Percentiles rank a stretch among this genome's conserved stretches.
Conservation (phyloP, 2,797 vertebrate species). For the Anabacerthia variegaticeps region DNA sequence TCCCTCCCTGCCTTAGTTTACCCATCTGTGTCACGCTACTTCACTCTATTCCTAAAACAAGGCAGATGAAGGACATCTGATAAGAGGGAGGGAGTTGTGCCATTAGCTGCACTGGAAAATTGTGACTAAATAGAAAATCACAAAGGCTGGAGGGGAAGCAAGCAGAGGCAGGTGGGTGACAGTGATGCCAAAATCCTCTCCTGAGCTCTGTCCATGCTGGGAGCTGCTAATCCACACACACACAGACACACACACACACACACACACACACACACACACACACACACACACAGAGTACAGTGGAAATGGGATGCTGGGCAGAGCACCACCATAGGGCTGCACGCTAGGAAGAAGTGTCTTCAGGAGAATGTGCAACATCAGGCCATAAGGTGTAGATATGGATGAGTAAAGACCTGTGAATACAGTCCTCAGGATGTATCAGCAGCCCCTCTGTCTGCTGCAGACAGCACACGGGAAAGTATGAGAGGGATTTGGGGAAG, state of each 20-base stretch:
- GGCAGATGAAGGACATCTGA: not conserved
- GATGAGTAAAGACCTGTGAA: not conserved
- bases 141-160: accelerated
- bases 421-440: not conserved
- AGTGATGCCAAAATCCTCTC: not conserved
- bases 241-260: not conserved
- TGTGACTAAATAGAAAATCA: not conserved
- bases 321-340: not conserved
- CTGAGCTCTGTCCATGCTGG: not conserved
- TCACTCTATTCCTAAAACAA: not conserved
- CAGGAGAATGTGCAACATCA: accelerated
- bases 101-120: not conserved
- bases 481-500: not conserved
- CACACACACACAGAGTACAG: not conserved
- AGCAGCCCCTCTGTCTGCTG: accelerated
- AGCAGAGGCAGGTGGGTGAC: accelerated
- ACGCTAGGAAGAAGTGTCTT: not conserved
- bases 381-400: not conserved
- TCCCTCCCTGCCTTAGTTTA: not conserved
- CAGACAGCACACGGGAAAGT: accelerated
- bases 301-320: not conserved
- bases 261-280: not conserved
- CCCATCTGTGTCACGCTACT: not conserved
- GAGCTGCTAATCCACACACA: not conserved
- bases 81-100: not conserved